Evolutionary conservation across 2,113 vertebrate genomes (phyloP).

Genomic region (Marcusenius ussheri): DNA sequence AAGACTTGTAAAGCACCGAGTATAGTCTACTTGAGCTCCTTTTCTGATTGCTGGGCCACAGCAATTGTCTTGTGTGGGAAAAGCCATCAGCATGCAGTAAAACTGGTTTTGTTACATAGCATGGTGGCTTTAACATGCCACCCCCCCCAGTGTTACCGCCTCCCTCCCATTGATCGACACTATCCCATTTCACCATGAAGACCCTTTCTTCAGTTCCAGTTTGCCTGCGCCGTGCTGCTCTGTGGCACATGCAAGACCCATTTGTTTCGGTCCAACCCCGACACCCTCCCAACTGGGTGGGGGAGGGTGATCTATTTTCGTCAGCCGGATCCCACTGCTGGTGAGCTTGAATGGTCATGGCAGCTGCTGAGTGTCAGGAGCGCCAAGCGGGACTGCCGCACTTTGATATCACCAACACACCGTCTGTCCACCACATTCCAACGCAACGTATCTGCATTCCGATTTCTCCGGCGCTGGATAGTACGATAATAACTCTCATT

Average conservation of each 20-base stretch:
- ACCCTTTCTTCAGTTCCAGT: background rate
- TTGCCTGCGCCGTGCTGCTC: background rate
- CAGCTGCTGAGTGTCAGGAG: background rate
- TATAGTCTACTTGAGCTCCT: background rate
- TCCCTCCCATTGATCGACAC: background rate
- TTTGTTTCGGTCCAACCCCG: slow-evolving; percentile 11
- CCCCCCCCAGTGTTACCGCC: background rate
- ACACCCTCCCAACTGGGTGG: background rate
- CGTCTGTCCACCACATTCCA: slow-evolving; percentile 10
- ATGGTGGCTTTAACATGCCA: background rate
- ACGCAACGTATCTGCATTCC: background rate
- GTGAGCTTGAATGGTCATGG: background rate
- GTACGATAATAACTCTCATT: background rate
- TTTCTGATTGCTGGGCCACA: background rate
- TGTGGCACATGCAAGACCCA: slow-evolving; percentile 15
- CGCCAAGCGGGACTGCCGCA: background rate
- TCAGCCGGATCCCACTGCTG: background rate
- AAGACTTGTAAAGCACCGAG: background rate
- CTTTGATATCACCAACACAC: background rate
- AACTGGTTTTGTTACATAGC: background rate
- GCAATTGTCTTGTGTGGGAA: background rate
- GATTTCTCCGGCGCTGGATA: background rate
- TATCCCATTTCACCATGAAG: slow-evolving; percentile 4
- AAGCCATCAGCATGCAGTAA: background rate
- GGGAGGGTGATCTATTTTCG: slow-evolving; percentile 19